Evolutionary conservation across 2,888 invertebrate genomes (phyloP).

Genomic region (Smittia aterrima): DNA sequence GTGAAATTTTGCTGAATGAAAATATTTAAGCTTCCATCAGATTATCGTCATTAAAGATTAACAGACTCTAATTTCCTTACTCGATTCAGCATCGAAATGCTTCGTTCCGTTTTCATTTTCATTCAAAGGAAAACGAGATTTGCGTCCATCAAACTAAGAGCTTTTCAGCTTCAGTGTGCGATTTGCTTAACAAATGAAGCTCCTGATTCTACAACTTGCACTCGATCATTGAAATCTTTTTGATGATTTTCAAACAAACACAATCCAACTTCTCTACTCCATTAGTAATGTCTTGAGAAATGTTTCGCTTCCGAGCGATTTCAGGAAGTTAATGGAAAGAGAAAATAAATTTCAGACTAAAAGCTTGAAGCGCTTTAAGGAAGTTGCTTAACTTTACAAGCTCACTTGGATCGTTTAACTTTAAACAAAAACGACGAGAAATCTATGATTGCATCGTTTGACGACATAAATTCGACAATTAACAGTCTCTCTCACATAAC

Average conservation of each 20-base stretch:
- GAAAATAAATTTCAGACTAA: neutral
- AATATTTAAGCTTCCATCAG: neutral
- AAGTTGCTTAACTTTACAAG: no score
- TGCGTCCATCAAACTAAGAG: conserved; percentile 1
- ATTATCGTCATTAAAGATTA: conserved; percentile 8
- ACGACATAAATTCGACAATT: neutral
- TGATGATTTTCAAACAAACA: neutral
- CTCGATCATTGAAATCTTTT: neutral
- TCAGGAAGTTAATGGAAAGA: neutral
- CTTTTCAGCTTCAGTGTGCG: neutral
- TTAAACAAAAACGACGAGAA: no score
- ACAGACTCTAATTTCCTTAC: neutral
- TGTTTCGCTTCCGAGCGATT: neutral
- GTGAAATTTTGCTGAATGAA: neutral
- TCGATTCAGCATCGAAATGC: neutral
- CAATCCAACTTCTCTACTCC: neutral
- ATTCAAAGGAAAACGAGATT: neutral
- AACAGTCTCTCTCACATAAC: neutral
- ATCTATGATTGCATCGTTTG: neutral
- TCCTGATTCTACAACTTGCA: neutral
- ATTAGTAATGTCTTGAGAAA: neutral
- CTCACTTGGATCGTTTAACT: neutral
- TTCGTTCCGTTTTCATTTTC: no score
- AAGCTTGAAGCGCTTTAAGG: no score
- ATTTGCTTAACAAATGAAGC: neutral